These are phyloP conservation scores for Halyomorpha halys DNA, from an alignment of 1,140 invertebrate genomes.

Conservation along the genomic window DNA sequence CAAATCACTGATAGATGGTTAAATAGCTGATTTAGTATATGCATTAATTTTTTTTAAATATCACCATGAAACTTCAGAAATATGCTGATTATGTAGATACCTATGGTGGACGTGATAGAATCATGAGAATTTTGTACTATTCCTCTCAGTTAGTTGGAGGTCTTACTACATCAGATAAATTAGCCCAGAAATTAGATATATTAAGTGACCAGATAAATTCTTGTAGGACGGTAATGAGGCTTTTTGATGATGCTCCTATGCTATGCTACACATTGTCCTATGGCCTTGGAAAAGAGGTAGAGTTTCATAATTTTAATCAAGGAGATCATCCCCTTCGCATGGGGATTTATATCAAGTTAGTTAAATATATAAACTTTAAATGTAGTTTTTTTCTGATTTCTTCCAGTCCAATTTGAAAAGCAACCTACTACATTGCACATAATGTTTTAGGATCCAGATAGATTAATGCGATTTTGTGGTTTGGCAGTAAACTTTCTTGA, in stretches of 20 bases:
- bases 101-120: slow-evolving; percentile 46
- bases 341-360: slow-evolving; percentile 5
- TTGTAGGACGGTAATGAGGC: slow-evolving; percentile 53
- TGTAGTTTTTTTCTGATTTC: too few species aligned
- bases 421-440: too few species aligned
- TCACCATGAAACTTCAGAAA: slow-evolving; percentile 6
- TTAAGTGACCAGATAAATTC: slow-evolving; percentile 54
- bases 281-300: slow-evolving; percentile 47
- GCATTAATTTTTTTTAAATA: neutral
- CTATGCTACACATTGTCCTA: slow-evolving; percentile 50
- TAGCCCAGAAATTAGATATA: slow-evolving; percentile 43
- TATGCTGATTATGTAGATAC: slow-evolving; percentile 38
- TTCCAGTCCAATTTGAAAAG: too few species aligned
- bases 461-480: slow-evolving; percentile 49
- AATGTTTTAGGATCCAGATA: slow-evolving; percentile 49
- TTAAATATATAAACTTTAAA: slow-evolving; percentile 23
- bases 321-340: slow-evolving; percentile 7
- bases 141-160: slow-evolving; percentile 47
- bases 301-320: slow-evolving; percentile 4
- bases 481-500: slow-evolving; percentile 62
- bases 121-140: slow-evolving; percentile 57
- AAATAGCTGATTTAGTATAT: too few species aligned
- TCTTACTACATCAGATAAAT: slow-evolving; percentile 38
- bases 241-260: slow-evolving; percentile 66
- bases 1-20: too few species aligned